Conservation (phyloP, 35 echinoderm and acorn worm species). For the Lytechinus pictus region DNA sequence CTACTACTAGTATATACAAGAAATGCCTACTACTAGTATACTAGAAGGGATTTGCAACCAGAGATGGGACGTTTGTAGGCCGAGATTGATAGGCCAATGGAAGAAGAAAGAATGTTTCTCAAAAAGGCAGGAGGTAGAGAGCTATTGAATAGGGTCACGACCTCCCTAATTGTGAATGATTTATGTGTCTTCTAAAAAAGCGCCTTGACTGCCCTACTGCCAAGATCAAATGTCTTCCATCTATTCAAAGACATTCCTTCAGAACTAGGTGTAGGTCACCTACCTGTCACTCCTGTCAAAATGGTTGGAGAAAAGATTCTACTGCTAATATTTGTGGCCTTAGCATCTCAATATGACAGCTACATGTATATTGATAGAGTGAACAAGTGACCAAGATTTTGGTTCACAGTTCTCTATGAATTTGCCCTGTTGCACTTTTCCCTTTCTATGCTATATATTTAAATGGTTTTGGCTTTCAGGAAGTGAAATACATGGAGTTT, state of each 20-base stretch:
- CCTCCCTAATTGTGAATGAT: constrained; percentile 5
- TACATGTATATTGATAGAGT: background rate
- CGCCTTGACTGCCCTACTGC: background rate
- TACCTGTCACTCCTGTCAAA: background rate
- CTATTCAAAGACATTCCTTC: background rate
- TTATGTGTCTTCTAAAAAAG: background rate
- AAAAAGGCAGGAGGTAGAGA: background rate
- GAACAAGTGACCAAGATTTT: background rate
- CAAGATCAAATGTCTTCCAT: constrained; percentile 6
- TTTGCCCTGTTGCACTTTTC: background rate
- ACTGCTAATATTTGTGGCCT: background rate
- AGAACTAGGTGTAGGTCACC: background rate
- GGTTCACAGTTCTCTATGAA: background rate
- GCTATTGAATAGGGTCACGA: background rate
- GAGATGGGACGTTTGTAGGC: background rate
- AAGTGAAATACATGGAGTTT: background rate
- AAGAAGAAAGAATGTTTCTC: background rate
- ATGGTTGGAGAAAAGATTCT: background rate
- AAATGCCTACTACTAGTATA: no score
- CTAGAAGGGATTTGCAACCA: background rate
- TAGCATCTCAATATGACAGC: background rate
- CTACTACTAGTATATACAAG: no score
- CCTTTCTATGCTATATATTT: background rate
- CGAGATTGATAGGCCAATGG: background rate
- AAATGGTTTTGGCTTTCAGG: background rate